Base-by-base conservation (phyloP, 37 sponge, comb jelly and placozoan genomes). In the Oopsacas minuta region DNA sequence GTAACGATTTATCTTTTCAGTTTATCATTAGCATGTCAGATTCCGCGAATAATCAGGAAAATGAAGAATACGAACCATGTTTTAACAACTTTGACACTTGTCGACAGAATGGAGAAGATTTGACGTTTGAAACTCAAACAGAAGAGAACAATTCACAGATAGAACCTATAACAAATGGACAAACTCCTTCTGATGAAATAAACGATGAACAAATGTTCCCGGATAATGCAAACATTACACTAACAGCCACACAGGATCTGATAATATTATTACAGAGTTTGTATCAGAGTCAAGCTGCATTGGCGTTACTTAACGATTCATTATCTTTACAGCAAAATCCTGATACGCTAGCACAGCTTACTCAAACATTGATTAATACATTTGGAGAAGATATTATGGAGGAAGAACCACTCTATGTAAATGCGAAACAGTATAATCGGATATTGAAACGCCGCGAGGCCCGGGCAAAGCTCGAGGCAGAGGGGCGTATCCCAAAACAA, bases 401-500 rank as follows among this genome's bases (percentile, higher is more conserved):
- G 37, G 97, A 97, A 81, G 97, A 97, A 52, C 97, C 97, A 7
- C 86, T 94, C 39, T 97, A 97, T 81, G 97, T 97, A 37, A 97
- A 97, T 37, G 97, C 97, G 36, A 97, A 97, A 85, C 97, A 97
- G 87, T 97, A 97, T 85, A 90, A 94, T 52, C 82, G 97, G 23
- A 97, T 97, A 81, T 81, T 97, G 36, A 97, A 94, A 86, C 83
- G 97, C 12, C 88, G 97, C 34, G 93, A 97, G 46, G 93, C 94
- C 28, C 34, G 97, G 23, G 93, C 97, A 23, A 94, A 90, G 39
- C 87, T 97, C 22, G 94, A 97, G 52, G 90, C 88, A 0, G 97
- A 97, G n/a, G 97, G 97, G 20, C 89, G 85, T 39, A 91, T 97
- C 35, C 94, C 97, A 15, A 97, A 97, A 82, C 87, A 91, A 30